Evolutionary conservation across 2,888 invertebrate species (phyloP).

Genomic region (Clusia tigrina): DNA sequence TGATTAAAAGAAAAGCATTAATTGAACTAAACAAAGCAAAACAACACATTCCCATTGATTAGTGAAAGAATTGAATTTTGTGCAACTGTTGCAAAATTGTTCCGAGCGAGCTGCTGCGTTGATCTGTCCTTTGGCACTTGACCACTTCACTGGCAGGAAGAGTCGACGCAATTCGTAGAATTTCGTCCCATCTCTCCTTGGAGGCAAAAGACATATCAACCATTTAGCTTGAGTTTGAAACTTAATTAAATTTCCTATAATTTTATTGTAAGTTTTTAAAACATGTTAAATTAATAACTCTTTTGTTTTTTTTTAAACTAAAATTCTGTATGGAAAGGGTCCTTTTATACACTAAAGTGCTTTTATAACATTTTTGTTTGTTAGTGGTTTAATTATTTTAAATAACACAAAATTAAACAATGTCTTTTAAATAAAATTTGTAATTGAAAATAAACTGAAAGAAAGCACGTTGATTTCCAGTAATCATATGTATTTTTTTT

Average conservation of each 20-base stretch:
- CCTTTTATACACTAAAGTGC: constrained; percentile 31
- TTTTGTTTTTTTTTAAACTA: background rate
- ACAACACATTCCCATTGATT: constrained; percentile 45
- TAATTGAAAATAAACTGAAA: too few species aligned
- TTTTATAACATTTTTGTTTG: background rate
- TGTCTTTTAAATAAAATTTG: too few species aligned
- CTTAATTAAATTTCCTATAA: constrained; percentile 6
- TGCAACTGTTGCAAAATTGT: too few species aligned
- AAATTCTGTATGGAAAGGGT: constrained; percentile 35
- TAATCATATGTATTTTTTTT: background rate
- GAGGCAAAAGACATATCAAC: constrained; percentile 25
- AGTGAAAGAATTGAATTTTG: constrained; percentile 29
- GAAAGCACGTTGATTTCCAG: too few species aligned
- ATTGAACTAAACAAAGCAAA: constrained; percentile 17
- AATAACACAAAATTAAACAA: background rate
- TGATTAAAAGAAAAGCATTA: constrained; percentile 17
- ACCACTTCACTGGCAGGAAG: background rate
- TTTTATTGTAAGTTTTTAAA: constrained; percentile 2
- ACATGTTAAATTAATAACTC: background rate
- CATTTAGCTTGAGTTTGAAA: constrained; percentile 22
- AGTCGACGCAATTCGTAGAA: background rate
- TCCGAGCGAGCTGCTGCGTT: constrained; percentile 35
- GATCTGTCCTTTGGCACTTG: constrained; percentile 40
- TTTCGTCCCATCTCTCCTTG: background rate
- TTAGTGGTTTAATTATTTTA: background rate